These are phyloP conservation scores for Steatocranus sp. DNA, from an alignment of 2,797 vertebrate species.

Conservation along the genomic window DNA sequence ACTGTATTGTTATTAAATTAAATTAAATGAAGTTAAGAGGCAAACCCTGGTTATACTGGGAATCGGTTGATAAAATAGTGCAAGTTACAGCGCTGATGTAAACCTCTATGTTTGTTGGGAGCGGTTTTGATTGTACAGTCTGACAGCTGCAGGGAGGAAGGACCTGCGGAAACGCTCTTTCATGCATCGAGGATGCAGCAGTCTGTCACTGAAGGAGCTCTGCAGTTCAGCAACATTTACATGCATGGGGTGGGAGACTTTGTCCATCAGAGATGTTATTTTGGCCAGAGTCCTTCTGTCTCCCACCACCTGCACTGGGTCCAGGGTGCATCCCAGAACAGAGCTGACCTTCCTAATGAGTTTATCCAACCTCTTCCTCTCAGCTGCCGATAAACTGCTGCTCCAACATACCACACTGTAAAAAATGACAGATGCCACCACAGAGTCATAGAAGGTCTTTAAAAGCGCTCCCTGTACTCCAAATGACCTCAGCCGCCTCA, in stretches of 20 bases:
- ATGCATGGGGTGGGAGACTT: too few relatives aligned
- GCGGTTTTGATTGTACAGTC: fast-evolving
- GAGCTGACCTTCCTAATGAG: background rate
- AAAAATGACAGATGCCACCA: fast-evolving
- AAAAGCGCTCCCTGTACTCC: background rate
- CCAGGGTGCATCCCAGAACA: background rate
- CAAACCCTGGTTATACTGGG: background rate
- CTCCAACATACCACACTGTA: fast-evolving
- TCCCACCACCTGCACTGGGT: background rate
- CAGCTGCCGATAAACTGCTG: background rate
- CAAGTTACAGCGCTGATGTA: background rate
- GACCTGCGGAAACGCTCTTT: background rate
- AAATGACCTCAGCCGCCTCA: background rate
- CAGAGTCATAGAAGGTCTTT: fast-evolving
- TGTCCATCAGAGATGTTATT: too few relatives aligned
- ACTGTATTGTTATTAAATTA: background rate
- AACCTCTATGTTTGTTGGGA: background rate
- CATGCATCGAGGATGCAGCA: background rate
- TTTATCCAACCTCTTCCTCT: background rate
- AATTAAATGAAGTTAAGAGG: background rate
- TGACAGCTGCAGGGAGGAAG: background rate
- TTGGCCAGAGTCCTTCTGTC: background rate
- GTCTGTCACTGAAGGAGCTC: too few relatives aligned
- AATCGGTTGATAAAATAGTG: background rate
- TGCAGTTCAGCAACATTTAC: too few relatives aligned